Percentiles rank a stretch among this genome's conserved stretches.
These are phyloP conservation scores for Campylomormyrus tamandua DNA, from an alignment of 2,113 vertebrate species.

Conservation along the genomic window DNA sequence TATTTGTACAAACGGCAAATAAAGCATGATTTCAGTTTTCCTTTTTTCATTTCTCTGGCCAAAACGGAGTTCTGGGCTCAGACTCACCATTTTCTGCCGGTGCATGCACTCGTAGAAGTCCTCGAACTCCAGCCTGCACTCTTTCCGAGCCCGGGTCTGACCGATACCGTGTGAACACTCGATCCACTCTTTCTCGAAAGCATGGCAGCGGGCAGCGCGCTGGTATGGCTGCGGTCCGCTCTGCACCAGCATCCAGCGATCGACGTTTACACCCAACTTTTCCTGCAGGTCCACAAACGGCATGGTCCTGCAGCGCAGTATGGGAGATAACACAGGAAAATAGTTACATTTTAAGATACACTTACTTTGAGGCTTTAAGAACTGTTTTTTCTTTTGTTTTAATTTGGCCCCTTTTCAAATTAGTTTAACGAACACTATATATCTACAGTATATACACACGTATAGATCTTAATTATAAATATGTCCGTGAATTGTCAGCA, in stretches of 20 bases:
- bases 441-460: neutral
- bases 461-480: neutral
- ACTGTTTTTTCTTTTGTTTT: neutral
- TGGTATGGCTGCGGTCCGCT: conserved; percentile 64
- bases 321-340: neutral
- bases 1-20: neutral
- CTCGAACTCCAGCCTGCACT: conserved; percentile 78
- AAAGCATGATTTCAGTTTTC: neutral
- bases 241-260: conserved; percentile 67
- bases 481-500: neutral
- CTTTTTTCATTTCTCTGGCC: neutral
- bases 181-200: conserved; percentile 91
- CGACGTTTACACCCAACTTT: conserved; percentile 68
- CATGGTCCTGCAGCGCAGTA: conserved; percentile 59
- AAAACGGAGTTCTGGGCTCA: neutral
- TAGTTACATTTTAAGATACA: neutral
- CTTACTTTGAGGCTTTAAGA: neutral
- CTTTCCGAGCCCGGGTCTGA: conserved; percentile 65
- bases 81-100: conserved; percentile 68
- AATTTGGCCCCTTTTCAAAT: neutral
- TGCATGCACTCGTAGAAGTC: conserved; percentile 83
- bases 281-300: conserved; percentile 74
- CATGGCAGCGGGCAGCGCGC: conserved; percentile 61
- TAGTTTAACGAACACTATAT: neutral
- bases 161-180: conserved; percentile 81